Evolutionary conservation across 2,113 vertebrate genomes (phyloP), one percentile per base, ranked within the genome.

Genomic region (Melanostigma gelatinosum): DNA sequence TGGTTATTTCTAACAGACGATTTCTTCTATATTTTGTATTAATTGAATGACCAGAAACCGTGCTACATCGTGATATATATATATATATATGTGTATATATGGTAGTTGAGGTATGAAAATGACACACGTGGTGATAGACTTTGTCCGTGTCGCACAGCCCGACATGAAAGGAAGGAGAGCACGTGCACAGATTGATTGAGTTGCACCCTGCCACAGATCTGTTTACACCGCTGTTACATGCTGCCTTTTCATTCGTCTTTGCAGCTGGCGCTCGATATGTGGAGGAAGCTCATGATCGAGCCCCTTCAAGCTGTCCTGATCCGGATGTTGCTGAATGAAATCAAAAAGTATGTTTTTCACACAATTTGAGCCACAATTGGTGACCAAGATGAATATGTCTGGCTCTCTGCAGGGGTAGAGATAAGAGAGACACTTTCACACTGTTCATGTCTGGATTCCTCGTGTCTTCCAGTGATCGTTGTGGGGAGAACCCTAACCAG

Each of bases 401-500:
- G 52, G 7, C 10, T 29, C 11, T 64, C 27, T 65, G 11, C 44
- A 52, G 16, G 24, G 3, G n/a, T n/a, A 34, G 27, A 29, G 16
- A 63, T 22, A 22, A 15, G 7, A 34, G 20, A 3, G 8, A 32
- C 5, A 18, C n/a, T 48, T 44, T 27, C 11, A 7, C 57, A 16
- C 9, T 7, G 3, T 46, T 69, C 12, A 57, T 71, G 2, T 46
- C 44, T 6, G 16, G 15, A 38, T 46, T 74, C 8, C 50, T 85
- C 9, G 1, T 72, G 0, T 85, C 40, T 80, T 91, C 83, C 86
- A 99, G 98, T 91, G 98, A 99, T 94, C 97, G 98, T 72, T 98
- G 97, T 92, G 98, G 98, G 66, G 98, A 99, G 94, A 96, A 99
- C 93, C 97, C 97, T 91, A 99, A 99, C 95, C 97, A 98, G 96